Percentiles rank a stretch among this genome's conserved stretches.
Conservation (phyloP, 2,888 invertebrate genomes). For the Acleris sparsana region DNA sequence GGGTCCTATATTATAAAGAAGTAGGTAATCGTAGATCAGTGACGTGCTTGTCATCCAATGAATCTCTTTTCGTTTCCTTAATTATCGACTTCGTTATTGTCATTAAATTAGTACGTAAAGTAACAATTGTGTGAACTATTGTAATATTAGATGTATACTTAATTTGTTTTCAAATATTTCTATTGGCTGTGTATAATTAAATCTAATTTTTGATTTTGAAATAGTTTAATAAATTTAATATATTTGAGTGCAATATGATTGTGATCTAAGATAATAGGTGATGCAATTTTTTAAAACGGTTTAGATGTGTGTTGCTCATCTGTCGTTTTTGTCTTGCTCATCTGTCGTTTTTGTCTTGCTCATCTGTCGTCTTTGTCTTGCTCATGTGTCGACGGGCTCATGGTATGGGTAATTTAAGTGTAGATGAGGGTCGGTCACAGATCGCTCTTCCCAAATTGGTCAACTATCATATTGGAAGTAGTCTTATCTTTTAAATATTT, state of each 20-base stretch:
- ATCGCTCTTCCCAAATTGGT: conserved; percentile 2
- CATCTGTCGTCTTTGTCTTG: conserved; percentile 9
- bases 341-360: conserved; percentile 8
- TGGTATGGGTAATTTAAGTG: conserved; percentile 8
- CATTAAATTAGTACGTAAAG: neutral
- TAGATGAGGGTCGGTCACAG: conserved; percentile 1
- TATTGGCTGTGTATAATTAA: conserved; percentile 12
- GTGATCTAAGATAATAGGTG: conserved; percentile 15
- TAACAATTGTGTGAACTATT: neutral
- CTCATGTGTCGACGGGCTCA: conserved; percentile 14
- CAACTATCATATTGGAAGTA: neutral
- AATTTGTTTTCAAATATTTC: conserved; percentile 13
- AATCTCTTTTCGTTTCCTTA: neutral
- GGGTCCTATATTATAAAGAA: no score
- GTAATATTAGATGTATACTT: conserved; percentile 3
- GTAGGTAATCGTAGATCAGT: no score
- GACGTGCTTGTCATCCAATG: neutral
- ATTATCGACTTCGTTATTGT: neutral
- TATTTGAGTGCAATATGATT: conserved; percentile 30
- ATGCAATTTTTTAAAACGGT: conserved; percentile 3
- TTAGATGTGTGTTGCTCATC: conserved; percentile 12
- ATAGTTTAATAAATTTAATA: conserved; percentile 2
- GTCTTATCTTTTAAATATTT: neutral
- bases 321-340: conserved; percentile 9
- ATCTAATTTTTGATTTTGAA: conserved; percentile 19